These are phyloP conservation scores for Synergus laeviventris DNA, from an alignment of 2,888 invertebrate species.

Conservation along the genomic window DNA sequence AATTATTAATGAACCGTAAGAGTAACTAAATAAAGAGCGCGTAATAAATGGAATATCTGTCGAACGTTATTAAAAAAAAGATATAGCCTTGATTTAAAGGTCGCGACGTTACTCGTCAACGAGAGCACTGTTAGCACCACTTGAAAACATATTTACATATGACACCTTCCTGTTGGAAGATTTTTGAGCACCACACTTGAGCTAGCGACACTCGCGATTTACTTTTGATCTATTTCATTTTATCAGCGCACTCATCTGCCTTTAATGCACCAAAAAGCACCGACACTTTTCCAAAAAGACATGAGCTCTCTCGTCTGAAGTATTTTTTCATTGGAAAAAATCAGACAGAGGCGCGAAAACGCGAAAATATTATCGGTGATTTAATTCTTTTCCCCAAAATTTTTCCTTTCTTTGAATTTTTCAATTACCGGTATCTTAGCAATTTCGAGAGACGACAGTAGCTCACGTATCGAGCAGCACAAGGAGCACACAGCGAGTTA, in stretches of 20 bases:
- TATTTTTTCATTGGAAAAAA: slow-evolving; percentile 5
- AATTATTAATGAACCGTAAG: not conserved
- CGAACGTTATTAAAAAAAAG: not conserved
- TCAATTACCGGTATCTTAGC: slow-evolving; percentile 2
- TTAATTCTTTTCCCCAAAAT: slow-evolving; percentile 31
- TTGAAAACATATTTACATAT: slow-evolving; percentile 19
- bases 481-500: slow-evolving; percentile 70
- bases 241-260: slow-evolving; percentile 44
- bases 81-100: not conserved
- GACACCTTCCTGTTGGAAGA: slow-evolving; percentile 5
- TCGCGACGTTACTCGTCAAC: not conserved
- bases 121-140: slow-evolving; percentile 25
- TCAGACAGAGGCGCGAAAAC: not conserved
- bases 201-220: slow-evolving; percentile 38
- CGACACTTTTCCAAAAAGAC: slow-evolving; percentile 11
- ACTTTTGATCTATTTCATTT: slow-evolving; percentile 38
- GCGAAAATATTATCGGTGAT: slow-evolving; percentile 36
- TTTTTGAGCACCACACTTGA: slow-evolving; percentile 44
- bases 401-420: slow-evolving; percentile 35
- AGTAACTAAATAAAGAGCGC: not conserved
- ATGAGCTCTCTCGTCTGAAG: not conserved
- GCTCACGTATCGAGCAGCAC: slow-evolving; percentile 62
- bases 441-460: slow-evolving; percentile 18
- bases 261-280: slow-evolving; percentile 40
- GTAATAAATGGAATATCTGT: not conserved